These are phyloP conservation scores for Chlorodrepanis virens DNA, from an alignment of 2,113 vertebrate species.

Conservation along the genomic window DNA sequence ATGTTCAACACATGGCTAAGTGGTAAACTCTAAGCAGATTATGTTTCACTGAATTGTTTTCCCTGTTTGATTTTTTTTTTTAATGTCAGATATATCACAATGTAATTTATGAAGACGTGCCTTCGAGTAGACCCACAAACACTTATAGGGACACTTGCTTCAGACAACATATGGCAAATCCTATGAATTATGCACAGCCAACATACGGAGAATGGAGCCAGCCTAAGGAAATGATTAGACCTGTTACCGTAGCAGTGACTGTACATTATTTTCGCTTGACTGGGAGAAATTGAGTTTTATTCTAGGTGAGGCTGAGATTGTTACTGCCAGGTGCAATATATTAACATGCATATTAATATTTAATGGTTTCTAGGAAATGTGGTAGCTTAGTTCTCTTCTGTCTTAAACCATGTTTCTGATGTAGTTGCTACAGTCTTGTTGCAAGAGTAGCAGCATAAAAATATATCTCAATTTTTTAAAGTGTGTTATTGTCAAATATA, in stretches of 20 bases:
- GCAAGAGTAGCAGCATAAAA: not conserved
- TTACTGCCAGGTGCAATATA: constrained; percentile 4
- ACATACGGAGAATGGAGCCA: constrained; percentile 40
- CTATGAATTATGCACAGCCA: constrained; percentile 69
- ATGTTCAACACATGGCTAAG: constrained; percentile 43
- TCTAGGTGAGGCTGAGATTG: not conserved
- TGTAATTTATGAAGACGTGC: constrained; percentile 22
- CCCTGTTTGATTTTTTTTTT: constrained; percentile 5
- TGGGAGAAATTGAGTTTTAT: constrained; percentile 23
- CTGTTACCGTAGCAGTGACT: not conserved
- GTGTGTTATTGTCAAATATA: not conserved
- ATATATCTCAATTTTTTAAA: not conserved
- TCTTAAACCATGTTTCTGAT: not conserved
- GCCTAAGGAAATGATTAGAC: constrained; percentile 43
- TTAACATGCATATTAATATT: constrained; percentile 26
- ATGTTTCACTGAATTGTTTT: constrained; percentile 59
- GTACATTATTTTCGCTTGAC: constrained; percentile 24
- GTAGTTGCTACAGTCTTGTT: not conserved
- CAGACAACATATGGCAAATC: constrained; percentile 59
- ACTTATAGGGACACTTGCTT: constrained; percentile 33
- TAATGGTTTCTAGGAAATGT: constrained; percentile 16
- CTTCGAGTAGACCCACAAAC: constrained; percentile 5
- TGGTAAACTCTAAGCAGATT: constrained; percentile 47
- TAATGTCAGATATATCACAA: constrained; percentile 24
- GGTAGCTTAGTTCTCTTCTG: not conserved